These are phyloP conservation scores for Propithecus perrieri DNA, from an alignment of 2,797 vertebrate species.

Conservation along the genomic window DNA sequence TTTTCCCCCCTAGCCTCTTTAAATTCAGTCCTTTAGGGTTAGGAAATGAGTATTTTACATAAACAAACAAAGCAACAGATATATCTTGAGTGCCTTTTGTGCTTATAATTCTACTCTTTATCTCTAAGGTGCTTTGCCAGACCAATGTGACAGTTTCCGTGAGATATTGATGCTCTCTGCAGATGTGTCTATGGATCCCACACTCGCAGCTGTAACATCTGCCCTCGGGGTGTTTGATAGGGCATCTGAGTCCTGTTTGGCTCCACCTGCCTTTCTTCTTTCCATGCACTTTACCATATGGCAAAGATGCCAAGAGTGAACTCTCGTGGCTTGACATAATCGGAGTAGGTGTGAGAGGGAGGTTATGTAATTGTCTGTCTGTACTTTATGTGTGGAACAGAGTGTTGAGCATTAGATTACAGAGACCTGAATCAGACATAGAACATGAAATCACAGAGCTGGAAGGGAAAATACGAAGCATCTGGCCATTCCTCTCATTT, in stretches of 20 bases:
- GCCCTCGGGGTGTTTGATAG: conserved; percentile 37
- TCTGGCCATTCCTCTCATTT: not conserved
- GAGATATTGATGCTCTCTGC: conserved; percentile 47
- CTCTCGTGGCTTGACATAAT: conserved; percentile 15
- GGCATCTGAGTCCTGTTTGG: conserved; percentile 40
- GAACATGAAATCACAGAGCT: not conserved
- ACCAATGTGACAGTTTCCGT: conserved; percentile 6
- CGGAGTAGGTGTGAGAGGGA: conserved; percentile 42
- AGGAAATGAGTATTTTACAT: not conserved
- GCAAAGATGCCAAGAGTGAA: conserved; percentile 43
- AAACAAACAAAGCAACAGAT: conserved; percentile 9
- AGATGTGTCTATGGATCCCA: not conserved
- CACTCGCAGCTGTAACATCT: not conserved
- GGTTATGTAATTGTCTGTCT: conserved; percentile 45
- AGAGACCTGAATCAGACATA: conserved; percentile 1
- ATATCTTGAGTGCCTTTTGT: conserved; percentile 1
- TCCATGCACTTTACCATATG: conserved; percentile 24
- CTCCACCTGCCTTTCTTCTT: conserved; percentile 20
- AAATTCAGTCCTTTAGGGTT: not conserved
- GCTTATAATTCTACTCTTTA: conserved; percentile 40
- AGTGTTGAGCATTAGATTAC: conserved; percentile 14
- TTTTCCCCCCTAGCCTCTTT: not conserved
- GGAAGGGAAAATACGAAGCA: not conserved
- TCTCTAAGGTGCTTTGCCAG: not conserved
- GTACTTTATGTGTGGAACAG: conserved; percentile 14